phyloP scores from a whole-genome alignment of 2,888 invertebrate genomes.

The Agrotis puta region DNA sequence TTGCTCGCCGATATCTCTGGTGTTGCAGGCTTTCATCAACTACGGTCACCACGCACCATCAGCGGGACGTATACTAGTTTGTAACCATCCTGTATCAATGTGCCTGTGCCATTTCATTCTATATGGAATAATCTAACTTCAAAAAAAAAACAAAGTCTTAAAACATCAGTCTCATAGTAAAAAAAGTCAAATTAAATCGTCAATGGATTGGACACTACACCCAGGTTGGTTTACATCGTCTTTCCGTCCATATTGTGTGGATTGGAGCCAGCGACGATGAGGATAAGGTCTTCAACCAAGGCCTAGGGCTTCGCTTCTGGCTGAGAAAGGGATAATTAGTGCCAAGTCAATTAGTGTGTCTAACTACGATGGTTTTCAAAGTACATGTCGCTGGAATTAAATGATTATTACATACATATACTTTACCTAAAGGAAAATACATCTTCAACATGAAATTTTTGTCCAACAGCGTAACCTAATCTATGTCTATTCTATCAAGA shows the following conservation, averaged over 20 bases:
- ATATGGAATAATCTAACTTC: no score
- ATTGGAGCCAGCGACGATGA: constrained; percentile 77
- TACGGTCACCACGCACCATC: no score
- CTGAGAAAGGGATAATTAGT: constrained; percentile 76
- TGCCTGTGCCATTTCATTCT: no score
- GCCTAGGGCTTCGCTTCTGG: constrained; percentile 78
- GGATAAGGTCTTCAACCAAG: constrained; percentile 69
- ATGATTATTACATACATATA: not conserved
- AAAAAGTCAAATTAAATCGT: constrained; percentile 46
- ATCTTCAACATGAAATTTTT: no score
- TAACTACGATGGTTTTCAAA: constrained; percentile 71
- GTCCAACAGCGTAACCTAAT: no score
- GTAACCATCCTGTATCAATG: no score
- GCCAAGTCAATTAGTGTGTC: constrained; percentile 69
- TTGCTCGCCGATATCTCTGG: no score
- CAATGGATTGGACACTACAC: constrained; percentile 73
- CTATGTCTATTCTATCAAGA: no score
- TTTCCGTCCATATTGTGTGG: constrained; percentile 81
- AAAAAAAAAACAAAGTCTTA: no score
- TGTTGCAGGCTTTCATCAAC: no score
- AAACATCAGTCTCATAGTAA: constrained; percentile 48
- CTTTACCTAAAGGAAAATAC: no score
- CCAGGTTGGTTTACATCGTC: constrained; percentile 77
- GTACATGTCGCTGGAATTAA: constrained; percentile 25
- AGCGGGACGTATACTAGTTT: no score